Evolutionary conservation across 2,888 invertebrate species (phyloP), one percentile per base, ranked within the genome.

Genomic region (Lithophane semibrunnea): DNA sequence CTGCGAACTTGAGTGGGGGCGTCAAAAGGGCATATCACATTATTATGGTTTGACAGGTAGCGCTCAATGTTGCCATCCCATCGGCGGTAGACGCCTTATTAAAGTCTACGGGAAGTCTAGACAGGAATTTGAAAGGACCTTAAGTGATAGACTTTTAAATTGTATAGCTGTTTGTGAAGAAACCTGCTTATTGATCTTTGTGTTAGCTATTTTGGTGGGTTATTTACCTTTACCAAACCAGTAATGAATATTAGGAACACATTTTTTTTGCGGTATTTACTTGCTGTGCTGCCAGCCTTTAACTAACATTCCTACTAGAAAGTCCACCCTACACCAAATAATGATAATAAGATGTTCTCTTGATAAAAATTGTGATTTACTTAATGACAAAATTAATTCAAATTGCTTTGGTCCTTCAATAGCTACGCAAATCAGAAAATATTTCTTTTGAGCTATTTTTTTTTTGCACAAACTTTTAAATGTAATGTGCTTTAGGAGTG

Each of bases 91-190:
- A 86, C 86, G 88, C 87, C 86, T 90, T 92, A 92, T 93, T 92
- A 90, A 89, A 92, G 91, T 92, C 91, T 92, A 85, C 84, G 84
- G 80, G 85, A 83, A 84, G 94, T 94, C 93, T 94, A 94, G 93
- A 93, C 93, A 87, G 86, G 80, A 86, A 89, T 88, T 88, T 86
- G 83, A 92, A 89, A 83, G 79, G 64, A 66, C 12, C n/a, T 72
- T 77, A 70, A 77, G 71, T 65, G n/a, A 70, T 29, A 74, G 73
- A 82, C 69, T 86, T 88, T 80, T n/a, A 77, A 78, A 67, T 80
- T 73, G 79, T 79, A 66, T 80, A 61, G 52, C 73, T 80, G 77
- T 77, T 71, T 21, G 10, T 16, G 12, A 56, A n/a, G 1, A 9
- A 3, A 37, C 13, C 7, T 60, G 18, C 0, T n/a, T 29, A 29